phyloP scores from a whole-genome alignment of 2,888 invertebrate species.

The Drosophila percnosoma region DNA sequence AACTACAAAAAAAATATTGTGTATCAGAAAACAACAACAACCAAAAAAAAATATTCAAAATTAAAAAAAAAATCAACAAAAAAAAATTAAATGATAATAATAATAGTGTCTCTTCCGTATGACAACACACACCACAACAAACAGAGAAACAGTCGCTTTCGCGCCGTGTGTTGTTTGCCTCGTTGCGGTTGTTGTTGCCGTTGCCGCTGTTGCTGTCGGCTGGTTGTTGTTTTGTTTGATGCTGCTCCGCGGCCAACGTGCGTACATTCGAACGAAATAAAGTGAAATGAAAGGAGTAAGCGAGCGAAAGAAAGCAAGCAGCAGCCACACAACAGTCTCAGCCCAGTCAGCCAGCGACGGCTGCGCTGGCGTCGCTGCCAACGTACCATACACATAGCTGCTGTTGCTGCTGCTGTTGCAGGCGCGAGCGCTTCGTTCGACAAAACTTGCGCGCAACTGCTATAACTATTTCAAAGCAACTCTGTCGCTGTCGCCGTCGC shows the following conservation, averaged over 20 bases:
- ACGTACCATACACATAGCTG: slow-evolving; percentile 30
- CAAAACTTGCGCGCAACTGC: slow-evolving; percentile 54
- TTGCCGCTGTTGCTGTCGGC: slow-evolving; percentile 36
- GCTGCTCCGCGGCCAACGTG: slow-evolving; percentile 84
- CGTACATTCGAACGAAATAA: slow-evolving; percentile 85
- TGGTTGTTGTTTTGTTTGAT: slow-evolving; percentile 57
- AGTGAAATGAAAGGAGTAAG: slow-evolving; percentile 85
- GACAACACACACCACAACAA: slow-evolving; percentile 56
- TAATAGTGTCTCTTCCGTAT: slow-evolving; percentile 53
- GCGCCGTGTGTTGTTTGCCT: slow-evolving; percentile 51
- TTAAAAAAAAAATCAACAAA: slow-evolving; percentile 14
- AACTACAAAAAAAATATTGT: slow-evolving; percentile 1
- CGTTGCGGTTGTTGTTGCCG: slow-evolving; percentile 34
- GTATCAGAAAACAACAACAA: slow-evolving; percentile 4
- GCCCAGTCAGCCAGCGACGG: slow-evolving; percentile 56
- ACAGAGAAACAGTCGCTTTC: slow-evolving; percentile 60
- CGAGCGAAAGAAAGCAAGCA: slow-evolving; percentile 85
- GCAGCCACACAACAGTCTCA: slow-evolving; percentile 74
- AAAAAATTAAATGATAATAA: slow-evolving; percentile 7
- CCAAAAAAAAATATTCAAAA: slow-evolving; percentile 13
- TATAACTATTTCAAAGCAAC: slow-evolving; percentile 48
- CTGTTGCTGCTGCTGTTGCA: slow-evolving; percentile 29
- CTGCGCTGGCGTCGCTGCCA: slow-evolving; percentile 48
- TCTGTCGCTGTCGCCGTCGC: slow-evolving; percentile 27
- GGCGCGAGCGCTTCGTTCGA: slow-evolving; percentile 44